Evolutionary conservation across 2,888 invertebrate genomes (phyloP).

Genomic region (Cantharis rustica): DNA sequence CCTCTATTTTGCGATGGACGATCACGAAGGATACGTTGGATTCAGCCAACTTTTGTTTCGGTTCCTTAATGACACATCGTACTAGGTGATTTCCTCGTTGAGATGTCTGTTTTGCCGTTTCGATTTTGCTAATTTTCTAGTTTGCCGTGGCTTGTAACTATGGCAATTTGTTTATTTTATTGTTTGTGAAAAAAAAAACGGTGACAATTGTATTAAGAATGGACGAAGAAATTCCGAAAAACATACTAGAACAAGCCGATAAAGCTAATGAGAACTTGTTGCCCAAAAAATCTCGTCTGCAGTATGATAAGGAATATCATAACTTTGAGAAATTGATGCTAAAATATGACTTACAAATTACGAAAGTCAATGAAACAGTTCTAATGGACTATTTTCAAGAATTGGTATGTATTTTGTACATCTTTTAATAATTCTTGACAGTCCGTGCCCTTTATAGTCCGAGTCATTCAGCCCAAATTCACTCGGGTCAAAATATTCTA

Average conservation of each 20-base stretch:
- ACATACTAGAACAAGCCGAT: background rate
- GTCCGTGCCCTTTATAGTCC: slow-evolving; percentile 1
- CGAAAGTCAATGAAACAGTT: too few species aligned
- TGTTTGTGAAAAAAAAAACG: too few species aligned
- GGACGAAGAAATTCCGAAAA: background rate
- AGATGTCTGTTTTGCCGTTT: too few species aligned
- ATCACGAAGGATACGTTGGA: too few species aligned
- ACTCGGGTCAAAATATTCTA: slow-evolving; percentile 27
- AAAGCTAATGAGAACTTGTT: slow-evolving; percentile 10
- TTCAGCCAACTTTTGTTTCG: too few species aligned
- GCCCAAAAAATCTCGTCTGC: slow-evolving; percentile 17
- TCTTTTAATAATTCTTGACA: background rate
- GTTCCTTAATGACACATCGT: too few species aligned
- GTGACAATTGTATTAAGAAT: too few species aligned
- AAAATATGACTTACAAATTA: slow-evolving; percentile 9
- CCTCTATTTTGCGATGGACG: too few species aligned
- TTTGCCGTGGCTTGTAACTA: too few species aligned
- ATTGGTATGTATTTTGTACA: slow-evolving; percentile 18
- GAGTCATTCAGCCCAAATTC: slow-evolving; percentile 14
- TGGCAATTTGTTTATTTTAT: too few species aligned
- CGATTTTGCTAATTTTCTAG: too few species aligned
- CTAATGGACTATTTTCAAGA: slow-evolving; percentile 25
- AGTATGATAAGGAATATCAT: slow-evolving; percentile 14
- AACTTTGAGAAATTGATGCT: slow-evolving; percentile 16
- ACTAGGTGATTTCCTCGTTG: too few species aligned